These are phyloP conservation scores for Anthopleura xanthogrammica DNA, from an alignment of 92 coral and sea anemone genomes.

Conservation along the genomic window DNA sequence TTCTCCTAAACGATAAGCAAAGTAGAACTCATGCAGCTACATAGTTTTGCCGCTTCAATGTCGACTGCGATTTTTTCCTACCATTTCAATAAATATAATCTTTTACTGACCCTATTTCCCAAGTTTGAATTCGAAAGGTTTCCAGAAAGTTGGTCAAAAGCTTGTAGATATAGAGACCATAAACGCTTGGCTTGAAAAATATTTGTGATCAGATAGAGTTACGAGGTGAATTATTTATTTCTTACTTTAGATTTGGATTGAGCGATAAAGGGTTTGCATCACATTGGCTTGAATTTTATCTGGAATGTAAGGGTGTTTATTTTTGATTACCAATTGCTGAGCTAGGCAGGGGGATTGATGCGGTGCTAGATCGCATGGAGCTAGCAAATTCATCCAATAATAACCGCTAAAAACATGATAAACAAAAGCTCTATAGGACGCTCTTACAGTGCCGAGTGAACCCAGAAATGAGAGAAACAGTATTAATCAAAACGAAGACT, in stretches of 20 bases:
- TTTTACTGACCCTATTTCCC: background rate
- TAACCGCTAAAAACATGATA: no score
- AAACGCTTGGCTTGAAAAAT: background rate
- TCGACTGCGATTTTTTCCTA: no score
- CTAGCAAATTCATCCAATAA: no score
- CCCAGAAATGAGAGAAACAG: background rate
- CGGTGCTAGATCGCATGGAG: no score
- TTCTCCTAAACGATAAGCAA: background rate
- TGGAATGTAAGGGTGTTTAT: background rate
- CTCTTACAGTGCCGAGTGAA: no score
- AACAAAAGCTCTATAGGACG: background rate
- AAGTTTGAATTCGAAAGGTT: background rate
- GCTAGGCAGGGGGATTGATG: background rate
- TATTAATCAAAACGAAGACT: background rate
- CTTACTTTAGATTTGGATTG: conserved; percentile 5
- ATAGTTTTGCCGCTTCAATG: background rate
- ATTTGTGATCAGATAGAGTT: background rate
- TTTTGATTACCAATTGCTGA: background rate
- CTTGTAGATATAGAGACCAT: background rate
- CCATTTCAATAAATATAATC: background rate
- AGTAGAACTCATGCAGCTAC: background rate
- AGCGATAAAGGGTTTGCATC: background rate
- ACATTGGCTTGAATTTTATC: conserved; percentile 10
- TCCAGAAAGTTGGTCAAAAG: background rate
- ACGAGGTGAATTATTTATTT: conserved; percentile 17